A percentile compares a stretch with the other conserved stretches of the same genome.
Conservation (phyloP, 2,113 vertebrate genomes). For the Seriola dumerili region DNA sequence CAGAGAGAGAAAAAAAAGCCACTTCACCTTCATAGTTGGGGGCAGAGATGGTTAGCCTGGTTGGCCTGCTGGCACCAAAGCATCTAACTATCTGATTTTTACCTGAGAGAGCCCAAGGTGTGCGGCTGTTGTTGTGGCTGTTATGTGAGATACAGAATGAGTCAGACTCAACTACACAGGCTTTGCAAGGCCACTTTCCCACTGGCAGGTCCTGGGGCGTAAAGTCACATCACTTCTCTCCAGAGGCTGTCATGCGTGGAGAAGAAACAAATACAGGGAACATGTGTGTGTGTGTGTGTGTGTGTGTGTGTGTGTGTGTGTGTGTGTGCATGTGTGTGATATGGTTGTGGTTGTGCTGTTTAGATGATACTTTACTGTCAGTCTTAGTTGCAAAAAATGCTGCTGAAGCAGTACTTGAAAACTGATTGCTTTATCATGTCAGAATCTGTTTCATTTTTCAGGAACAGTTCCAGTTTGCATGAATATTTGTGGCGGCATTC, state of each 20-base stretch:
- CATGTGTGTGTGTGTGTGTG: constrained; percentile 10
- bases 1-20: constrained; percentile 3
- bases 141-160: constrained; percentile 56
- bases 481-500: neutral
- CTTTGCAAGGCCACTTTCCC: constrained; percentile 67
- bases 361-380: neutral
- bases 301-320: constrained; percentile 3
- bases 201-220: constrained; percentile 55
- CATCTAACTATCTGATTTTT: constrained; percentile 44
- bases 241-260: constrained; percentile 16
- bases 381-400: neutral
- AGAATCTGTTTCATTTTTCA: neutral
- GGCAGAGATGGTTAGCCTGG: constrained; percentile 25
- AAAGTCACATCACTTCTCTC: constrained; percentile 52
- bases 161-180: constrained; percentile 65
- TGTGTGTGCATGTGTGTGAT: constrained; percentile 12
- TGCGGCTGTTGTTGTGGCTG: constrained; percentile 56
- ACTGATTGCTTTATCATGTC: neutral
- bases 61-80: constrained; percentile 39
- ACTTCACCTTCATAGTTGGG: constrained; percentile 23
- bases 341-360: neutral
- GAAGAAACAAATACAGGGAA: constrained; percentile 40
- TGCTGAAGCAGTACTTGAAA: neutral
- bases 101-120: constrained; percentile 54
- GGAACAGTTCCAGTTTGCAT: neutral